phyloP scores from a whole-genome alignment of 2,113 vertebrate genomes.

The Neodon shergylaensis region DNA sequence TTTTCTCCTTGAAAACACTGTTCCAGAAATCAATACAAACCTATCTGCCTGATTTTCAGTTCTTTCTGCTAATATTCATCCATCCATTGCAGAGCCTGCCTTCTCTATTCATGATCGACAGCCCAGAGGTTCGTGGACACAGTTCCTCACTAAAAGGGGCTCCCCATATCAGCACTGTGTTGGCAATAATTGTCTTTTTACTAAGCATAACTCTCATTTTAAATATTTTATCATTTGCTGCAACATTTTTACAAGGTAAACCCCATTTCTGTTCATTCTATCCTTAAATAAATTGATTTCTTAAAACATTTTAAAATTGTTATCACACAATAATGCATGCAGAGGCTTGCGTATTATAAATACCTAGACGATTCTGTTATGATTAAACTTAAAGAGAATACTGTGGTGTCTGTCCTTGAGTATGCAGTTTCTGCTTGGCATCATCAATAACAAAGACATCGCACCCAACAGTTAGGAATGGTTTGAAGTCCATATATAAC shows the following conservation, averaged over 20 bases:
- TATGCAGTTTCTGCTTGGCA: not conserved
- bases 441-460: constrained; percentile 37
- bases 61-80: constrained; percentile 32
- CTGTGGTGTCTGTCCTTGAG: not conserved
- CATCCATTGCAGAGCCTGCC: not conserved
- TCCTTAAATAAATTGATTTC: not conserved
- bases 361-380: not conserved
- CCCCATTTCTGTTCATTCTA: not conserved
- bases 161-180: not conserved
- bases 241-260: not conserved
- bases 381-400: constrained; percentile 34
- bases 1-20: constrained; percentile 31
- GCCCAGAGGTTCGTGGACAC: not conserved
- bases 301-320: not conserved
- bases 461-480: not conserved
- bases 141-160: not conserved
- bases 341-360: not conserved
- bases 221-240: constrained; percentile 32
- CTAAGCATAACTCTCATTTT: not conserved
- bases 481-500: not conserved
- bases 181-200: not conserved
- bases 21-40: not conserved
- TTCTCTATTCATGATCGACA: not conserved
- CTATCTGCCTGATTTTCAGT: not conserved
- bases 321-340: not conserved